These are phyloP conservation scores for Apotomis turbidana DNA, from an alignment of 2,888 invertebrate species.

Conservation along the genomic window DNA sequence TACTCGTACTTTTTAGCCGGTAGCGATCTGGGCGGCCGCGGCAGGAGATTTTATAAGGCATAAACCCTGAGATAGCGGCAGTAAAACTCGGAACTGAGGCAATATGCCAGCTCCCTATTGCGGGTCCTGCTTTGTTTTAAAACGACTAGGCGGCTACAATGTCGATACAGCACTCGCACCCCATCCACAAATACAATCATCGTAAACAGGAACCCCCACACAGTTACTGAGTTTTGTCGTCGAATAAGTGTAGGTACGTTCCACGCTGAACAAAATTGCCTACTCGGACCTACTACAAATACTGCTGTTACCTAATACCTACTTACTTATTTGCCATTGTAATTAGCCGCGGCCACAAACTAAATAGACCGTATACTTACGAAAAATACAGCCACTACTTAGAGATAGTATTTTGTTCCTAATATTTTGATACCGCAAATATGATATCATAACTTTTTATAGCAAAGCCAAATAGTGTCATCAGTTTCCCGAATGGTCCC, in stretches of 20 bases:
- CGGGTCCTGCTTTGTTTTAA: slow-evolving; percentile 74
- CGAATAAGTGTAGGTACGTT: slow-evolving; percentile 21
- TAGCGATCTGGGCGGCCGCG: slow-evolving; percentile 62
- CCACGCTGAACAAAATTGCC: slow-evolving; percentile 17
- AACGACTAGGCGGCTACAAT: slow-evolving; percentile 65
- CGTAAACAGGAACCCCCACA: slow-evolving; percentile 39
- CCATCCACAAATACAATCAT: slow-evolving; percentile 42
- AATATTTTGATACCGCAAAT: slow-evolving; percentile 73
- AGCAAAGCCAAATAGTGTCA: slow-evolving; percentile 77
- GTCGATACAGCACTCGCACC: slow-evolving; percentile 48
- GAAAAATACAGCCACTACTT: slow-evolving; percentile 45
- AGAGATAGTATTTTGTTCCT: slow-evolving; percentile 64
- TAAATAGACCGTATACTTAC: slow-evolving; percentile 9
- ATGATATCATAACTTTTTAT: slow-evolving; percentile 79
- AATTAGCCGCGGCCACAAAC: slow-evolving; percentile 4
- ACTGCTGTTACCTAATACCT: not conserved
- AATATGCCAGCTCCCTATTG: slow-evolving; percentile 75
- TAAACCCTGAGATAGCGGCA: slow-evolving; percentile 76
- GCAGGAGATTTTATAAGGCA: slow-evolving; percentile 76
- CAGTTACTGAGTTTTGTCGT: slow-evolving; percentile 24
- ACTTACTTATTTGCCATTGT: not conserved
- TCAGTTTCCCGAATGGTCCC: slow-evolving; percentile 72
- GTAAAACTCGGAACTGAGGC: slow-evolving; percentile 75
- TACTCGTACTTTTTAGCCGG: slow-evolving; percentile 61
- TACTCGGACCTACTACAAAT: not conserved